phyloP scores from a whole-genome alignment of 2,797 vertebrate genomes.

The Darevskia nairensis region DNA sequence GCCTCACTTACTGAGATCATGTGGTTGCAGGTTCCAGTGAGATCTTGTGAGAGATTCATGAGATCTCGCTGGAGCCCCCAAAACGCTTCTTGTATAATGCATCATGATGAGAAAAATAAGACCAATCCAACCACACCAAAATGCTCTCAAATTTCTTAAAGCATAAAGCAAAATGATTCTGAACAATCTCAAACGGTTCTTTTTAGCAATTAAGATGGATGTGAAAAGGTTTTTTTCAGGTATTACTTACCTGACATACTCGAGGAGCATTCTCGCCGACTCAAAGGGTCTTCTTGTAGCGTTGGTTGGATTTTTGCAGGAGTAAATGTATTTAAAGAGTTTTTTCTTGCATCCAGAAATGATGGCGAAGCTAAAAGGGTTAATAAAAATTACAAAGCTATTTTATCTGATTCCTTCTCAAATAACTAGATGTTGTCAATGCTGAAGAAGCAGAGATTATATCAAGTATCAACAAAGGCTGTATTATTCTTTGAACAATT shows the following conservation, averaged over 20 bases:
- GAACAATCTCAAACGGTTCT: background rate
- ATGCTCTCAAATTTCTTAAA: background rate
- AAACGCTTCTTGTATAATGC: no score
- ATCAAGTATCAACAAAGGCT: background rate
- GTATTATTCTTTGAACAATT: background rate
- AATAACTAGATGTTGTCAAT: background rate
- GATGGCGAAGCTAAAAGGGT: slow-evolving; percentile 66
- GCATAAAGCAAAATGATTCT: background rate
- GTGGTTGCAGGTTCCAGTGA: no score
- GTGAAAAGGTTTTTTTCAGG: slow-evolving; percentile 29
- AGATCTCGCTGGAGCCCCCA: no score
- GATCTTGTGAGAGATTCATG: no score
- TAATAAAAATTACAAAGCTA: background rate
- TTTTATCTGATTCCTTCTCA: background rate
- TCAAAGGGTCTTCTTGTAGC: slow-evolving; percentile 76
- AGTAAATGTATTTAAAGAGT: slow-evolving; percentile 86
- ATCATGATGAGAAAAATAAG: background rate
- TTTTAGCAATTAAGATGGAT: background rate
- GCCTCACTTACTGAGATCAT: no score
- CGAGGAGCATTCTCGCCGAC: slow-evolving; percentile 63
- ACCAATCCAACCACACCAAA: background rate
- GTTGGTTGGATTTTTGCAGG: slow-evolving; percentile 87
- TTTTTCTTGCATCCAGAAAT: slow-evolving; percentile 79
- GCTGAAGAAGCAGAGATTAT: background rate
- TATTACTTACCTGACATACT: slow-evolving; percentile 63